These are phyloP conservation scores for Oxycera nigricornis DNA, from an alignment of 2,888 invertebrate species.

Conservation along the genomic window DNA sequence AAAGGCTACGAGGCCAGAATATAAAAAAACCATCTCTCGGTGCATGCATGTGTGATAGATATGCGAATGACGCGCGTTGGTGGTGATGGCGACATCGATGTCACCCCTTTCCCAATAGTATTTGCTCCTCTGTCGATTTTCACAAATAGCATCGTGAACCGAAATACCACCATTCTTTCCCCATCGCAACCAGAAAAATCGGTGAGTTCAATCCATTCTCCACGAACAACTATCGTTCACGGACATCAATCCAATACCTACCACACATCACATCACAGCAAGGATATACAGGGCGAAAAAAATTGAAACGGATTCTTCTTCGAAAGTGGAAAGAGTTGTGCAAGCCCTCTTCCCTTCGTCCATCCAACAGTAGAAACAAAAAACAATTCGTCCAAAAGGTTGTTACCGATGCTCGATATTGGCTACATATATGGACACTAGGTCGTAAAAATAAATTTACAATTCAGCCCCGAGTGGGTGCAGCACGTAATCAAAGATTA, in stretches of 20 bases:
- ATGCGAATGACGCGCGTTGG: slow-evolving; percentile 2
- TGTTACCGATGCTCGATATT: slow-evolving; percentile 23
- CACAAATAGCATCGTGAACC: not conserved
- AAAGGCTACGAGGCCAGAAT: slow-evolving; percentile 12
- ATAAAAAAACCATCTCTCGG: slow-evolving; percentile 15
- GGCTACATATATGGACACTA: slow-evolving; percentile 5
- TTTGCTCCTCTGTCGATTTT: not conserved
- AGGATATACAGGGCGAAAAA: slow-evolving; percentile 13
- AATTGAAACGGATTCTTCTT: slow-evolving; percentile 12
- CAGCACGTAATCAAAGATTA: not conserved
- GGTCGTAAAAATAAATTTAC: not conserved
- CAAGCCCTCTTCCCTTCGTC: not conserved
- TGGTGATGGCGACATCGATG: slow-evolving; percentile 1
- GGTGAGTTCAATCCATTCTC: slow-evolving; percentile 1
- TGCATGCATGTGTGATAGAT: slow-evolving; percentile 17
- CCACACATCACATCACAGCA: not conserved
- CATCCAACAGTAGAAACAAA: not conserved
- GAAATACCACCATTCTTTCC: not conserved
- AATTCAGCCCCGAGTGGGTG: not conserved
- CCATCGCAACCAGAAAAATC: not conserved
- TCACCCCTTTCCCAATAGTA: not conserved
- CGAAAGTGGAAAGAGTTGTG: slow-evolving; percentile 22
- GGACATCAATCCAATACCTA: not conserved
- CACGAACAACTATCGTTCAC: slow-evolving; percentile 20
- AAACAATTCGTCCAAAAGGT: slow-evolving; percentile 19